These are phyloP conservation scores for Oriolus oriolus DNA, from an alignment of 2,113 vertebrate genomes.

Conservation along the genomic window DNA sequence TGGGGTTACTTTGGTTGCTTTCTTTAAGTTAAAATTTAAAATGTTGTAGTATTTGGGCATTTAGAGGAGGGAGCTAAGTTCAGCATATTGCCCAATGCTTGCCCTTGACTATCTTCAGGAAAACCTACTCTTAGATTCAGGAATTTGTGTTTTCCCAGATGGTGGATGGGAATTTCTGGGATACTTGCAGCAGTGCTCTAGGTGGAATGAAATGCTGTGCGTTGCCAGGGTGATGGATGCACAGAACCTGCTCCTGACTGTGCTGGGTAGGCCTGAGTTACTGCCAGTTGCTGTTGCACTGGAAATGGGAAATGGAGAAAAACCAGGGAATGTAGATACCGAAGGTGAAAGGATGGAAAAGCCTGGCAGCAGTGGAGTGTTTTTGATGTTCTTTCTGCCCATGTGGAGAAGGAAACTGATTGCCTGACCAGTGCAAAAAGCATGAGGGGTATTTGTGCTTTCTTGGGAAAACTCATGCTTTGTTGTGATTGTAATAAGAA, in stretches of 20 bases:
- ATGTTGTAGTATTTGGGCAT: not conserved
- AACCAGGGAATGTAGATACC: not conserved
- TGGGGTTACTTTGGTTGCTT: not conserved
- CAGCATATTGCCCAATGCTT: not conserved
- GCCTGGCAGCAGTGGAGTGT: not conserved
- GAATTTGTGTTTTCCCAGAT: not conserved
- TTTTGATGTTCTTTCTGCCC: not conserved
- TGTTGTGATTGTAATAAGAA: not conserved
- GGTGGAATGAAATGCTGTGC: not conserved
- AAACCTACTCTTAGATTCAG: not conserved
- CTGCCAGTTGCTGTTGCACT: not conserved
- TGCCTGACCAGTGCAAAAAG: not conserved
- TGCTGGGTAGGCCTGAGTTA: not conserved
- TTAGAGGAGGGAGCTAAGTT: not conserved
- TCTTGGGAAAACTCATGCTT: not conserved
- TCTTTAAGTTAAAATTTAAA: not conserved
- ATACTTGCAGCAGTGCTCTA: not conserved
- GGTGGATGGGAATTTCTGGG: not conserved
- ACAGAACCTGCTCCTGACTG: not conserved
- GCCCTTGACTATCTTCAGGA: not conserved
- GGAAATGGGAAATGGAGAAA: not conserved
- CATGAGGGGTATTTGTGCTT: not conserved
- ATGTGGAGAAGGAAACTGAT: not conserved
- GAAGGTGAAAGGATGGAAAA: not conserved
- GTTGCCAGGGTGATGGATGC: not conserved